Percentiles rank a stretch among this genome's conserved stretches.
Evolutionary conservation across 37 sponge, comb jelly and placozoan species (phyloP).

Genomic region (Hormiphora californensis): DNA sequence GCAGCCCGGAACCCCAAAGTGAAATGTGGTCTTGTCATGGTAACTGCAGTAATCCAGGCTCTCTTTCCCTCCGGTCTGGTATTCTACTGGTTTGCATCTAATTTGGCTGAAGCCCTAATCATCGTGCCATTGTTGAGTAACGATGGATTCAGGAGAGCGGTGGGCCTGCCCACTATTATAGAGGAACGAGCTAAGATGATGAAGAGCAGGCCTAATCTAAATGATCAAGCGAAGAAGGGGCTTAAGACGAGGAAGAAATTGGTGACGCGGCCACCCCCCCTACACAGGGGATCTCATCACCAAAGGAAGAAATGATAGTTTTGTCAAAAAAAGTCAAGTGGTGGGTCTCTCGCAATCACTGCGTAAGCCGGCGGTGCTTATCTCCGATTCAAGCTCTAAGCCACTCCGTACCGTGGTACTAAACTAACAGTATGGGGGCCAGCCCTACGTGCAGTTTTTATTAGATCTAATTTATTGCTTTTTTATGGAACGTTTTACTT

Average conservation of each 20-base stretch:
- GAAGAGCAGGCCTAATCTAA: neutral
- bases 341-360: too few species aligned
- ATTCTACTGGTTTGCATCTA: constrained; percentile 25
- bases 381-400: too few species aligned
- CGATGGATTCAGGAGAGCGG: neutral
- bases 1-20: too few species aligned
- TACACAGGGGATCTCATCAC: neutral
- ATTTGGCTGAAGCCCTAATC: neutral
- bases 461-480: too few species aligned
- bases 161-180: neutral
- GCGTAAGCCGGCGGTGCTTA: too few species aligned
- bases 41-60: neutral
- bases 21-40: neutral
- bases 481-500: too few species aligned
- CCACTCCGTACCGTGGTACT: too few species aligned
- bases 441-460: too few species aligned
- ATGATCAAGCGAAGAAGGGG: neutral
- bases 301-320: neutral
- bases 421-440: neutral
- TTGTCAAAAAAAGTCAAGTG: too few species aligned
- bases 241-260: neutral
- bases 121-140: constrained; percentile 1
- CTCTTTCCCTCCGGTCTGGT: constrained; percentile 25
- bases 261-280: too few species aligned
- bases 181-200: neutral